Percentiles rank a stretch among this genome's conserved stretches.
Evolutionary conservation across 1,140 invertebrate species (phyloP).

Genomic region (Liolophura sinensis): DNA sequence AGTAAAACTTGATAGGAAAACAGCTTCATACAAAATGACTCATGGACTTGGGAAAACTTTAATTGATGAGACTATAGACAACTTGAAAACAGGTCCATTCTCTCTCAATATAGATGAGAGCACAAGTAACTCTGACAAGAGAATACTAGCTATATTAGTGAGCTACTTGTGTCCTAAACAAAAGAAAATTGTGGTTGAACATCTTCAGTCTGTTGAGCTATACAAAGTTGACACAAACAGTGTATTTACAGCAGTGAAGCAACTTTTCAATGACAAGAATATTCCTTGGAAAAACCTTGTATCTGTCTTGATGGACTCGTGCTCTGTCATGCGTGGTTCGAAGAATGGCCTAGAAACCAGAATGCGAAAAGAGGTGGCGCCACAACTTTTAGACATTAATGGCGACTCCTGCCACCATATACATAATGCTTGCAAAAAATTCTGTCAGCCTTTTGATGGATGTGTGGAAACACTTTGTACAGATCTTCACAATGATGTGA

Average conservation of each 20-base stretch:
- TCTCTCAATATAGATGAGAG: slow-evolving; percentile 7
- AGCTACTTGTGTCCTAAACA: slow-evolving; percentile 6
- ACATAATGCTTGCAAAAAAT: slow-evolving; percentile 25
- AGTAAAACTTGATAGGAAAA: neutral
- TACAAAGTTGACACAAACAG: slow-evolving; percentile 7
- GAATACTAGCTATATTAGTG: slow-evolving; percentile 4
- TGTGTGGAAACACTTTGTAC: slow-evolving; percentile 16
- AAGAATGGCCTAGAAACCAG: slow-evolving; percentile 24
- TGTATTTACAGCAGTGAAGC: slow-evolving; percentile 4
- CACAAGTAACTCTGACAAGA: neutral
- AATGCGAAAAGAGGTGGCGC: slow-evolving; percentile 20
- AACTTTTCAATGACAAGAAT: slow-evolving; percentile 11
- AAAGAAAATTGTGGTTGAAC: no score
- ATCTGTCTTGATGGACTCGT: slow-evolving; percentile 29
- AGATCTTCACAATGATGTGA: slow-evolving; percentile 26
- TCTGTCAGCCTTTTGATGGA: slow-evolving; percentile 26
- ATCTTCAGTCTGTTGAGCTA: slow-evolving; percentile 10
- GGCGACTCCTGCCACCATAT: slow-evolving; percentile 34
- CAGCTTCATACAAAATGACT: slow-evolving; percentile 8
- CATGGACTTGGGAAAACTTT: slow-evolving; percentile 1
- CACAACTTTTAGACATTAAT: slow-evolving; percentile 30
- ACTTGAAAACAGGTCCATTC: neutral
- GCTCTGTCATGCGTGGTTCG: slow-evolving; percentile 26
- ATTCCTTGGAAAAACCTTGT: slow-evolving; percentile 27
- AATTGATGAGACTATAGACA: no score